A percentile compares a stretch with the other conserved stretches of the same genome.
phyloP scores from a whole-genome alignment of 2,797 vertebrate genomes.

The Vultur gryphus region DNA sequence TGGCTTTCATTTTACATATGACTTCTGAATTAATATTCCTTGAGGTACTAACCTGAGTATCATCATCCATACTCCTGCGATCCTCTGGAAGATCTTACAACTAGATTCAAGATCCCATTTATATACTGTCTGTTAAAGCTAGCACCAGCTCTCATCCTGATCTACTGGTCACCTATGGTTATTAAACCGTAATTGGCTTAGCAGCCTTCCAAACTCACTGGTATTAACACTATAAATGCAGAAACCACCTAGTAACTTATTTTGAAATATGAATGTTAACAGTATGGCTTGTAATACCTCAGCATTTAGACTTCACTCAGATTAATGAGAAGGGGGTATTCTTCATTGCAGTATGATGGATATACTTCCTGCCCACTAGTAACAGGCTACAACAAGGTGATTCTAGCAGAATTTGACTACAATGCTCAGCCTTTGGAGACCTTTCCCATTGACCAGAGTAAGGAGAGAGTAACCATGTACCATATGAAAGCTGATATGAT shows the following conservation, averaged over 20 bases:
- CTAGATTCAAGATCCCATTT: background rate
- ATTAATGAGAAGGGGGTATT: background rate
- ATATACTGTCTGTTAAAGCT: background rate
- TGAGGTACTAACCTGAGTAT: background rate
- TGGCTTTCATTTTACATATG: background rate
- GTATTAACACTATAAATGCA: background rate
- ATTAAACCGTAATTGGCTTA: background rate
- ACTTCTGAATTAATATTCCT: background rate
- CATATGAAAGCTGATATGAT: conserved; percentile 94
- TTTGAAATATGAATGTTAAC: background rate
- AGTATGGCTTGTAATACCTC: background rate
- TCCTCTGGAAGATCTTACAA: background rate
- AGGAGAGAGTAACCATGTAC: conserved; percentile 89
- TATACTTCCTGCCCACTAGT: conserved; percentile 96
- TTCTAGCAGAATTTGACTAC: conserved; percentile 96
- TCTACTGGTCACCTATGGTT: background rate
- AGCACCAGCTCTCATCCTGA: background rate
- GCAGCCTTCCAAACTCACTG: background rate
- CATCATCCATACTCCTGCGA: background rate
- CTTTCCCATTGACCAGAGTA: conserved; percentile 93
- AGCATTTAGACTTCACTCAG: background rate
- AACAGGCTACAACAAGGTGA: conserved; percentile 89
- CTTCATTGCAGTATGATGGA: conserved; percentile 87
- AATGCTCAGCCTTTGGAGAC: conserved; percentile 88
- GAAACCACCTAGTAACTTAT: background rate